Evolutionary conservation across 2,797 vertebrate species (phyloP).

Genomic region (Morelia viridis): DNA sequence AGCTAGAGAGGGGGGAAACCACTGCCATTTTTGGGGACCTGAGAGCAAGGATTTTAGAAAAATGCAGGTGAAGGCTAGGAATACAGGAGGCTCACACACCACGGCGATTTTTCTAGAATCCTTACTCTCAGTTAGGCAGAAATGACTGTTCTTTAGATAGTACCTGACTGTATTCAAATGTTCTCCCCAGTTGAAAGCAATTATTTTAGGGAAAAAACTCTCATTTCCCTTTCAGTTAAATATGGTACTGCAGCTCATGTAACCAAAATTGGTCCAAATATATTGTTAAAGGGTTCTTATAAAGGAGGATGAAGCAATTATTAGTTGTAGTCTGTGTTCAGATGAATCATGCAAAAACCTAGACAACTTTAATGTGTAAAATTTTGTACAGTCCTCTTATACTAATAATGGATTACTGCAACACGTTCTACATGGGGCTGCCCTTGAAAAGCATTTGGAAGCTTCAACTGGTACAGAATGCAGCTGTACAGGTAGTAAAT

Average conservation of each 20-base stretch:
- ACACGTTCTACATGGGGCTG: too few species aligned
- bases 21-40: background rate
- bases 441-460: too few species aligned
- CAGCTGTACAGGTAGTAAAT: too few species aligned
- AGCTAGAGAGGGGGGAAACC: background rate
- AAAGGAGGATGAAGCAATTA: background rate
- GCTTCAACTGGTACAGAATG: too few species aligned
- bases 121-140: background rate
- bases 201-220: background rate
- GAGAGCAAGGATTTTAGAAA: background rate
- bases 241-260: background rate
- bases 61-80: background rate
- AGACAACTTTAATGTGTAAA: background rate
- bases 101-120: background rate
- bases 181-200: background rate
- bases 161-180: background rate
- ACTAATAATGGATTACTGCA: background rate
- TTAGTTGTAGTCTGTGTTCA: background rate
- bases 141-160: background rate
- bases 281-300: background rate
- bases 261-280: background rate
- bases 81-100: background rate
- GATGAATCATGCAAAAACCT: background rate
- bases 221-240: background rate
- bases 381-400: background rate